Percentiles rank a stretch among this genome's conserved stretches.
phyloP scores from a whole-genome alignment of 2,113 vertebrate genomes.

The Solea solea region DNA sequence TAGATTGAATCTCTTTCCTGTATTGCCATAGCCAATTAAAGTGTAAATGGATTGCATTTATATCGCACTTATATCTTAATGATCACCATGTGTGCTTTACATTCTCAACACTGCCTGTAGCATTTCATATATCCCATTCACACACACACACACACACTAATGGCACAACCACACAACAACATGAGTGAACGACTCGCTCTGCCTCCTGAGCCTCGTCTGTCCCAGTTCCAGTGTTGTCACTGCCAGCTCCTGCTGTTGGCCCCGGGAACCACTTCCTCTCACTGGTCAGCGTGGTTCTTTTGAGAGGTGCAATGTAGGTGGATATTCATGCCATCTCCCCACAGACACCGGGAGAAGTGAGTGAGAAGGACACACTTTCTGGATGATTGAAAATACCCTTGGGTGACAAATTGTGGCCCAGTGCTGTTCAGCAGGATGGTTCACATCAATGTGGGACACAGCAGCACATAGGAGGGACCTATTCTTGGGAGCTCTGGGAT shows the following conservation, averaged over 20 bases:
- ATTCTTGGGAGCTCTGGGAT: background rate
- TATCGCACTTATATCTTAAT: no score
- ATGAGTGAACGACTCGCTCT: background rate
- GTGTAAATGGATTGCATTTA: no score
- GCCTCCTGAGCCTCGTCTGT: background rate
- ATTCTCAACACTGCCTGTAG: background rate
- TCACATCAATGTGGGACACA: background rate
- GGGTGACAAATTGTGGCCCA: constrained; percentile 3
- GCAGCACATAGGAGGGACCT: background rate
- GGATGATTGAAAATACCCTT: constrained; percentile 2
- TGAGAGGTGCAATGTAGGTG: constrained; percentile 33
- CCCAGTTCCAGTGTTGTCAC: background rate
- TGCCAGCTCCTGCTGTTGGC: constrained; percentile 24
- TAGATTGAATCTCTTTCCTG: no score
- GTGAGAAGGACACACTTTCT: constrained; percentile 35
- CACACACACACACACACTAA: background rate
- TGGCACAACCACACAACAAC: background rate
- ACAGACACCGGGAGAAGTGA: constrained; percentile 11
- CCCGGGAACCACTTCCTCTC: constrained; percentile 39
- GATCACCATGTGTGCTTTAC: background rate
- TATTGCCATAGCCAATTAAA: no score
- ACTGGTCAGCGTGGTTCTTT: constrained; percentile 46
- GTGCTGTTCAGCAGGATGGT: background rate
- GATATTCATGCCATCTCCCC: constrained; percentile 21
- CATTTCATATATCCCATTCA: background rate